Base-by-base conservation (phyloP, 1,140 invertebrate species). In the Trichoplusia ni region DNA sequence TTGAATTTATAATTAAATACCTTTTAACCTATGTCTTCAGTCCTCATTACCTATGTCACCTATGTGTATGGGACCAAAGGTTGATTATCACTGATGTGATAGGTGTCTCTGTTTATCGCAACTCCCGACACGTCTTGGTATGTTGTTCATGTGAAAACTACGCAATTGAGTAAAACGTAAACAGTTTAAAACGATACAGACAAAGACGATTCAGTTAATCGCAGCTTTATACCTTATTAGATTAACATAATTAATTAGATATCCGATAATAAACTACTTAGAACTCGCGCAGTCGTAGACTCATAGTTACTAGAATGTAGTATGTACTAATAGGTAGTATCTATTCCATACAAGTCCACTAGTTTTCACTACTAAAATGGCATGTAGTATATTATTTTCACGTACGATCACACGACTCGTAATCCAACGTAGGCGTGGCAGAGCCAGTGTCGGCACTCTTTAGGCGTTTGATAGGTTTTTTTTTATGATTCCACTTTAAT, bases 391-490 rank as follows among this genome's bases (percentile, higher is more conserved):
- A n/a, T 19, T 37, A 54, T 38, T 25, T 23, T 33, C 49, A 59
- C 58, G 31, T 19, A n/a, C n/a, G n/a, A n/a, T n/a, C n/a, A 49
- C 44, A 46, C 14, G 54, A 59, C 63, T 25, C 44, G 42, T 56
- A 56, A 54, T 54, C 44, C 23, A 21, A 38, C 44, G 54, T 47
- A 33, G 63, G 54, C 46, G 54, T 53, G 27, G 54, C 49, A 54
- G 31, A 38, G 19, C n/a, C 23, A 47, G 7, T 14, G 11, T 37
- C 51, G 5, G 18, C 16, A 18, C 33, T 25, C 19, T 38, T 23
- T 38, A 25, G 8, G 13, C 16, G 19, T 38, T 54, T 25, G 21
- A 27, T 54, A 54, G 51, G 23, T 9, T 9, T 25, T 38, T 25
- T 35, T 51, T 25, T 40, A 35, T 54, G 35, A 19, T 40, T 38